Base-by-base conservation (phyloP, 2,797 vertebrate species). In the Chromis chromis region DNA sequence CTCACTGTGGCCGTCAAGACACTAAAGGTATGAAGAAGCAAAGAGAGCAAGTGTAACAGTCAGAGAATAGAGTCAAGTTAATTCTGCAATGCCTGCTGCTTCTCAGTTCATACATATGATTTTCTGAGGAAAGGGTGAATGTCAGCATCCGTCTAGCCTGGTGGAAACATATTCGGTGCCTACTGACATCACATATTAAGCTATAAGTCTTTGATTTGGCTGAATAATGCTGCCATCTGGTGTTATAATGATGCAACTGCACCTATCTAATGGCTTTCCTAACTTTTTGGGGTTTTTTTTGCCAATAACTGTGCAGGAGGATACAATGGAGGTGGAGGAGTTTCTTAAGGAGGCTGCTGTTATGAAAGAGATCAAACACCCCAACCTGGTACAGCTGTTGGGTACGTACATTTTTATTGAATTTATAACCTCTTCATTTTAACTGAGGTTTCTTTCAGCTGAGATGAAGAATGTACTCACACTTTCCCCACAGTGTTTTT, bases 341-440 rank as follows among this genome's bases (percentile, higher is more conserved):
- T 99, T 99, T 92, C 89, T 99, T 58, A 99, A 99, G 81, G 98
- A 99, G 91, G 97, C 98, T 0, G 96, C 97, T 3, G 98, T 99
- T 46, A 99, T 99, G 98, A 99, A 99, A 82, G 98, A 99, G 91
- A 97, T 99, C 91, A 99, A 99, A 90, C 98, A 99, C 84, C 98
- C 98, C 0, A 99, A 99, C 81, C 93, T 99, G 86, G 98, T 99
- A 33, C 98, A 99, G 68, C 93, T 99, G 59, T 95, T 99, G 17
- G 98, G 98, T 98, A 92, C 88, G 95, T 92, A 74, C 40, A 12
- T 40, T 13, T n/a, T 31, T 2, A 48, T n/a, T 21, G 24, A 9
- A 40, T 27, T 14, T 52, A 48, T 21, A 48, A 48, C 44, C 12
- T 2, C 13, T 48, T 48, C 6, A n/a, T 31, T 31, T 31, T 31